A percentile compares a stretch with the other conserved stretches of the same genome.
These are phyloP conservation scores for Mastacembelus armatus DNA, from an alignment of 2,797 vertebrate species.

Conservation along the genomic window DNA sequence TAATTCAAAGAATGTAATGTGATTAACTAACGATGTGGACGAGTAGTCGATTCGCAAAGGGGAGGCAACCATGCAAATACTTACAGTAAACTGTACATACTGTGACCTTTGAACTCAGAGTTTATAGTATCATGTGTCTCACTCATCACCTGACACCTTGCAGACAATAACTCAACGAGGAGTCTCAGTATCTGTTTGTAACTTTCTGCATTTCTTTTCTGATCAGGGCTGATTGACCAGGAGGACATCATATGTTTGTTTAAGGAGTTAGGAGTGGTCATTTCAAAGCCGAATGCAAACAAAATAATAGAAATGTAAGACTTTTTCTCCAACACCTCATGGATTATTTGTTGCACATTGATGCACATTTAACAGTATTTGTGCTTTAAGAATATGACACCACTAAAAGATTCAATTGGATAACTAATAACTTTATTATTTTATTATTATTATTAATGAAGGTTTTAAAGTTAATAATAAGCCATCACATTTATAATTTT, in stretches of 20 bases:
- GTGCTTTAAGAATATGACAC: no score
- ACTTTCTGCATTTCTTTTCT: slow-evolving; percentile 76
- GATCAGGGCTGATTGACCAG: slow-evolving; percentile 84
- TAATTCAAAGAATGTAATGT: no score
- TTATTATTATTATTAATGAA: no score
- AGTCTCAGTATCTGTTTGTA: slow-evolving; percentile 58
- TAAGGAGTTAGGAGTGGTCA: slow-evolving; percentile 84
- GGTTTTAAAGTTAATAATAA: no score
- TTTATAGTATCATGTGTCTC: neutral
- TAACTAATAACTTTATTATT: no score
- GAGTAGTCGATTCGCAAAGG: slow-evolving; percentile 43
- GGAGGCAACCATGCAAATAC: slow-evolving; percentile 1
- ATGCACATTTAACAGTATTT: neutral
- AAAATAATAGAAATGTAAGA: slow-evolving; percentile 87
- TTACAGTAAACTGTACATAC: slow-evolving; percentile 41
- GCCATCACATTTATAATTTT: no score
- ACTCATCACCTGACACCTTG: neutral
- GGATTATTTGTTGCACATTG: slow-evolving; percentile 14
- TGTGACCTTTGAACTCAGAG: slow-evolving; percentile 32
- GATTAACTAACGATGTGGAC: no score
- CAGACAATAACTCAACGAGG: neutral
- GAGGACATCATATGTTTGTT: slow-evolving; percentile 85
- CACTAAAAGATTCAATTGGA: no score
- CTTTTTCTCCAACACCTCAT: slow-evolving; percentile 47
- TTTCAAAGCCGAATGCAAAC: slow-evolving; percentile 83